Evolutionary conservation across 2,113 vertebrate genomes (phyloP).

Genomic region (Opisthocomus hoazin): DNA sequence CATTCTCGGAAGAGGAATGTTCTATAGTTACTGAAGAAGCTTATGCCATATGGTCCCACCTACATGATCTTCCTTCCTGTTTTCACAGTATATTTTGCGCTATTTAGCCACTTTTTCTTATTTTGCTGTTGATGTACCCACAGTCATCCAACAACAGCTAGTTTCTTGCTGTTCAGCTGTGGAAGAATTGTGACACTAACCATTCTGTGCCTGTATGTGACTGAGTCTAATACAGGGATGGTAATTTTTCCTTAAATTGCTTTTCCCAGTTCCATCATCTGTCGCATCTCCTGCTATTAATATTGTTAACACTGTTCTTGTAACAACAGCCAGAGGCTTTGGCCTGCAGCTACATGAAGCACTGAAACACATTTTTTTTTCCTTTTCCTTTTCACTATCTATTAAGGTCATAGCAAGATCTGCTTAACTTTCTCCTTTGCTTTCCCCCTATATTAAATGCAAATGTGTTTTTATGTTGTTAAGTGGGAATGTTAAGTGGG

Average conservation of each 20-base stretch:
- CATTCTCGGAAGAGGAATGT: not conserved
- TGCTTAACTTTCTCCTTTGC: not conserved
- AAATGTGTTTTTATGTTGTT: slow-evolving; percentile 19
- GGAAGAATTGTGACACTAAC: not conserved
- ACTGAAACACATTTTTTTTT: not conserved
- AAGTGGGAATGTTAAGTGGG: slow-evolving; percentile 6
- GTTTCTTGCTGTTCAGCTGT: not conserved
- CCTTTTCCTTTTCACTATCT: not conserved
- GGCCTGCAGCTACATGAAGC: not conserved
- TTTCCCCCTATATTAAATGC: not conserved
- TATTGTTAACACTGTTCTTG: not conserved
- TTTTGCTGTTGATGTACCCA: slow-evolving; percentile 24
- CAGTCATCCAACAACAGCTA: not conserved
- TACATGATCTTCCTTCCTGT: slow-evolving; percentile 50
- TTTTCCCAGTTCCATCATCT: not conserved
- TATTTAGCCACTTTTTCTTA: slow-evolving; percentile 57
- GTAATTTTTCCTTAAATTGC: not conserved
- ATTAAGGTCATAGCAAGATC: not conserved
- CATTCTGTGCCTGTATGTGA: not conserved
- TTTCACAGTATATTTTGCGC: slow-evolving; percentile 63
- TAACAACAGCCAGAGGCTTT: not conserved
- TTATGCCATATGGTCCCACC: slow-evolving; percentile 52
- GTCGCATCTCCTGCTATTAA: not conserved
- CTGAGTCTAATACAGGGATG: not conserved
- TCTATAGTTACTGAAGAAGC: not conserved